Conservation (phyloP, 2,113 vertebrate genomes). For the Grallaria varia region DNA sequence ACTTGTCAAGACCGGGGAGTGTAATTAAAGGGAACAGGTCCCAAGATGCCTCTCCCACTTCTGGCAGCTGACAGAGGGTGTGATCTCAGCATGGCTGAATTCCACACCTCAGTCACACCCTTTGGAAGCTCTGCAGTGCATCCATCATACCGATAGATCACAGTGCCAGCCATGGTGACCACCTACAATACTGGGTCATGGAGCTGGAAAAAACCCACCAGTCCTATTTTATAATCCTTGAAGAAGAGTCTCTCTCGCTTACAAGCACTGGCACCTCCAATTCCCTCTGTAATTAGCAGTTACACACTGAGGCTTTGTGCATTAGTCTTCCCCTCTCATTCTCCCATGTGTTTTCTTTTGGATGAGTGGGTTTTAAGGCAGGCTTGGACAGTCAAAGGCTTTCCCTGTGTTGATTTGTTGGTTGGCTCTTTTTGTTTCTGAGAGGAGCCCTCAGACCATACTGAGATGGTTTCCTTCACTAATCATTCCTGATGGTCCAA, state of each 20-base stretch:
- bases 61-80: constrained; percentile 41
- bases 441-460: neutral
- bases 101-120: constrained; percentile 41
- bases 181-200: neutral
- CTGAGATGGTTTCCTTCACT: neutral
- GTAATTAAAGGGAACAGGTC: constrained; percentile 45
- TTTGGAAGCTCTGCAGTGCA: neutral
- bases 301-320: neutral
- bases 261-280: neutral
- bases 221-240: neutral
- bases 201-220: neutral
- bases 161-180: neutral
- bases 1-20: constrained; percentile 47
- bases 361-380: neutral
- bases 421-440: neutral
- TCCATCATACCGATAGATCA: neutral
- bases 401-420: neutral
- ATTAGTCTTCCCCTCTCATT: neutral
- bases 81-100: constrained; percentile 43
- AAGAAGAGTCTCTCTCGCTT: neutral
- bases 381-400: neutral
- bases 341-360: neutral
- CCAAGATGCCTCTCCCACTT: constrained; percentile 32
- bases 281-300: neutral
- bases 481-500: neutral